Conservation (phyloP, 1,140 invertebrate genomes). For the Acyrthosiphon pisum region DNA sequence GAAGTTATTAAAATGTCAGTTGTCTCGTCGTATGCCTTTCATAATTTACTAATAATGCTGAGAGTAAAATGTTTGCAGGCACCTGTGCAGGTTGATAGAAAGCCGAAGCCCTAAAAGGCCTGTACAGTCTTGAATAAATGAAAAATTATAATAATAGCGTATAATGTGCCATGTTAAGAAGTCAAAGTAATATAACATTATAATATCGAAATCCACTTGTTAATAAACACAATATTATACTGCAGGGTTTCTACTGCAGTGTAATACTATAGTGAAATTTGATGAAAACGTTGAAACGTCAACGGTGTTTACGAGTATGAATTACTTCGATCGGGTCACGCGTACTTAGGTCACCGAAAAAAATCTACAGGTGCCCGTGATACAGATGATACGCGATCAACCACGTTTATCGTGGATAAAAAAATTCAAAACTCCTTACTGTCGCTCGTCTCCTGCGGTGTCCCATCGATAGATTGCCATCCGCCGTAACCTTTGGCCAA, state of each 20-base stretch:
- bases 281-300: too few relatives aligned
- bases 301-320: not conserved
- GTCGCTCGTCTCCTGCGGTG: slow-evolving; percentile 77
- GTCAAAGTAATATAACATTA: too few relatives aligned
- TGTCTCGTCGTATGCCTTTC: not conserved
- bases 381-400: too few relatives aligned
- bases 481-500: slow-evolving; percentile 76
- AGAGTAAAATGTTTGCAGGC: not conserved
- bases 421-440: slow-evolving; percentile 62
- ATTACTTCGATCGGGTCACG: not conserved
- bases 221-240: too few relatives aligned
- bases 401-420: not conserved
- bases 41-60: not conserved
- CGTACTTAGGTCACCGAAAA: not conserved
- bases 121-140: too few relatives aligned
- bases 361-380: not conserved
- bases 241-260: too few relatives aligned
- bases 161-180: too few relatives aligned
- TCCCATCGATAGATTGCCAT: slow-evolving; percentile 82
- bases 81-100: too few relatives aligned
- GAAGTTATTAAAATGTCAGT: not conserved
- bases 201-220: too few relatives aligned
- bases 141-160: too few relatives aligned
- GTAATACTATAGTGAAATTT: too few relatives aligned
- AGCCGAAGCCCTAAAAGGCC: too few relatives aligned